Conservation (phyloP, 2,797 vertebrate species). For the Anguilla pacifica region DNA sequence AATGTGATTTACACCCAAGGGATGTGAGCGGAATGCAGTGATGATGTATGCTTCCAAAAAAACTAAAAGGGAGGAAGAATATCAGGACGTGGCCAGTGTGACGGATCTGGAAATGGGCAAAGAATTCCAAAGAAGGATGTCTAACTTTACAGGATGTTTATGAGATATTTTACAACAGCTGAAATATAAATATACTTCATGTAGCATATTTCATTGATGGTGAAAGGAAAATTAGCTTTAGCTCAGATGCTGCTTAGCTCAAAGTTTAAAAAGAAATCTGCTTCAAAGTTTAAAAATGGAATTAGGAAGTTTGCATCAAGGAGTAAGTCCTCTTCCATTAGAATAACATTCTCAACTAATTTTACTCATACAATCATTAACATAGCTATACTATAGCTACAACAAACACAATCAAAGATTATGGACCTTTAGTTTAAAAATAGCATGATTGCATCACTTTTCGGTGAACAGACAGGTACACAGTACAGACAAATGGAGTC, state of each 20-base stretch:
- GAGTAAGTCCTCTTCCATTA: too few species aligned
- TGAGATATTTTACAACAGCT: background rate
- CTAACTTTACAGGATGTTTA: slow-evolving; percentile 6
- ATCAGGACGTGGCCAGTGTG: background rate
- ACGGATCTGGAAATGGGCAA: background rate
- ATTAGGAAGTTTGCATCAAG: too few species aligned
- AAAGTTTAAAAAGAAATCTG: background rate
- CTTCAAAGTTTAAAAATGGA: too few species aligned
- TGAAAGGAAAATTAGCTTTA: background rate
- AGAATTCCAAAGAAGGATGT: slow-evolving; percentile 8
- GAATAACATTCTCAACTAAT: too few species aligned
- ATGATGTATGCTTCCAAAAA: background rate
- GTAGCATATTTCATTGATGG: background rate
- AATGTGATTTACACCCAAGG: background rate
- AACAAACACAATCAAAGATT: too few species aligned
- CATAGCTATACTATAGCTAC: too few species aligned
- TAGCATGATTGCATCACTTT: too few species aligned
- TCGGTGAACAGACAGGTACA: too few species aligned
- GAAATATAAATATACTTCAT: background rate
- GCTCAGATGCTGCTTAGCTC: background rate
- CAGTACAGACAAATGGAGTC: too few species aligned
- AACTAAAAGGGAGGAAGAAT: slow-evolving; percentile 1
- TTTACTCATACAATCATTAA: too few species aligned
- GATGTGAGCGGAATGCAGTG: background rate
- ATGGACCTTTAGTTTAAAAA: too few species aligned